Evolutionary conservation across 2,888 invertebrate genomes (phyloP).

Genomic region (Megamerina dolium): DNA sequence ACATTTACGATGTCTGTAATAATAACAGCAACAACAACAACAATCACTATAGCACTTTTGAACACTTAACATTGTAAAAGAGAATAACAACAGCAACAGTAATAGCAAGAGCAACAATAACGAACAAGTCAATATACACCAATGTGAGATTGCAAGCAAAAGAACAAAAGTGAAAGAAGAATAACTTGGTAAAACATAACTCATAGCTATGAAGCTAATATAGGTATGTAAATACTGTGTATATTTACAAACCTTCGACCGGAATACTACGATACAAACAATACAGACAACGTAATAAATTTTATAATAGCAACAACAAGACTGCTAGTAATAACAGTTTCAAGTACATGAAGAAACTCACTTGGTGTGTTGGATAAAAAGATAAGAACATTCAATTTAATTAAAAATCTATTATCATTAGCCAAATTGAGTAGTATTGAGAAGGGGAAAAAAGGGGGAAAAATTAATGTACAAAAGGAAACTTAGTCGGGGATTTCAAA

Average conservation of each 20-base stretch:
- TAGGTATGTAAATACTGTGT: no score
- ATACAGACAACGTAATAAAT: slow-evolving; percentile 38
- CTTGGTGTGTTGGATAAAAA: no score
- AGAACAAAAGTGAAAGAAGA: not conserved
- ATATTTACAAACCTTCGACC: no score
- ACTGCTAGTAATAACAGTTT: slow-evolving; percentile 26
- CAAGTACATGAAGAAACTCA: slow-evolving; percentile 8
- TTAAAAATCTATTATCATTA: no score
- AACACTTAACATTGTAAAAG: slow-evolving; percentile 31
- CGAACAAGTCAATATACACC: not conserved
- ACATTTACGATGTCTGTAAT: slow-evolving; percentile 11
- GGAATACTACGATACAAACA: no score
- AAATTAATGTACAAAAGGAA: no score
- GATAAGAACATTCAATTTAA: no score
- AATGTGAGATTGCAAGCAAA: not conserved
- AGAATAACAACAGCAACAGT: slow-evolving; percentile 10
- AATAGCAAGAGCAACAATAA: slow-evolving; percentile 11
- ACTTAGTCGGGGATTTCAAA: no score
- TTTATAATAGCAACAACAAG: slow-evolving; percentile 22
- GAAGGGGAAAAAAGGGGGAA: no score
- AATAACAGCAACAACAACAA: slow-evolving; percentile 3
- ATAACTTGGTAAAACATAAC: slow-evolving; percentile 30
- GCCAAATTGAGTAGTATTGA: no score
- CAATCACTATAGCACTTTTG: slow-evolving; percentile 16
- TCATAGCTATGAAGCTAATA: no score